Percentiles rank a stretch among this genome's conserved stretches.
Conservation (phyloP, 2,797 vertebrate genomes). For the Bryconaethiops microstoma region DNA sequence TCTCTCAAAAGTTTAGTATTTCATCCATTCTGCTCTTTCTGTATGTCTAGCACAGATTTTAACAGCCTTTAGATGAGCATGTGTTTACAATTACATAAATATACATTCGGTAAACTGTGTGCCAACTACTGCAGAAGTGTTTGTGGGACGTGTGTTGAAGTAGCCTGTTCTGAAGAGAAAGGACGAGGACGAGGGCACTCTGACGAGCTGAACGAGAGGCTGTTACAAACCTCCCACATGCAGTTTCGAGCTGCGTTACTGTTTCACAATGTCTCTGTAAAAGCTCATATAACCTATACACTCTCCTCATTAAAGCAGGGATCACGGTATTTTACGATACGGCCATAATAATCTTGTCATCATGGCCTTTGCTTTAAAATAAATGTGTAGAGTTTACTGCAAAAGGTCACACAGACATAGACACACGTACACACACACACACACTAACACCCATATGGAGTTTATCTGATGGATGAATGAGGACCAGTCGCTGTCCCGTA, state of each 20-base stretch:
- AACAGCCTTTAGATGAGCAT: not conserved
- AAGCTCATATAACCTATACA: not conserved
- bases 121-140: not conserved
- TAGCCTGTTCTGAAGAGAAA: not conserved
- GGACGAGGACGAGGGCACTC: not conserved
- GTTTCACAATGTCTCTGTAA: not conserved
- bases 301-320: conserved; percentile 1
- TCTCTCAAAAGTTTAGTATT: too few relatives aligned
- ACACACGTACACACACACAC: not conserved
- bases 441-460: not conserved
- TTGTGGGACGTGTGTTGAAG: not conserved
- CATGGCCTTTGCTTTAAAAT: not conserved
- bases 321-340: not conserved
- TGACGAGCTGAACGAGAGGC: not conserved
- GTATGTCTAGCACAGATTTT: too few relatives aligned
- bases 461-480: conserved; percentile 6
- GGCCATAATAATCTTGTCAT: conserved; percentile 20
- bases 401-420: conserved; percentile 33
- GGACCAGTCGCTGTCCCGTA: not conserved
- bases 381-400: conserved; percentile 22
- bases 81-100: not conserved
- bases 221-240: too few relatives aligned
- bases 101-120: not conserved
- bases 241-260: not conserved
- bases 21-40: too few relatives aligned